phyloP scores from a whole-genome alignment of 2,113 vertebrate species.

The Carettochelys insculpta region DNA sequence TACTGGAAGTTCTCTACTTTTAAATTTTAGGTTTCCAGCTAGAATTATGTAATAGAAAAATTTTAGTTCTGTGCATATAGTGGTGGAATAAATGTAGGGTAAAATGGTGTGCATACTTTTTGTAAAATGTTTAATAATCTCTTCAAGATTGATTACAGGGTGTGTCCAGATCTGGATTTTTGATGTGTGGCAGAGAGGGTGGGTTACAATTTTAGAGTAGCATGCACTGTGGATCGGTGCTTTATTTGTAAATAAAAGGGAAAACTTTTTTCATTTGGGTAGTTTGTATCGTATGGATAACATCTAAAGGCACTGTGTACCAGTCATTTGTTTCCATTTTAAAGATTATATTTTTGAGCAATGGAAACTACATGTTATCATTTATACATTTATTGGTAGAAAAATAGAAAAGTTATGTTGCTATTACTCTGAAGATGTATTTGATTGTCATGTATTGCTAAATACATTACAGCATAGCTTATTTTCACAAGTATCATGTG shows the following conservation, averaged over 20 bases:
- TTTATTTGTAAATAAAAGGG: slow-evolving; percentile 74
- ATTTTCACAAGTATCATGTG: not conserved
- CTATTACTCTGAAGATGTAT: slow-evolving; percentile 46
- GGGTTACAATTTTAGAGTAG: slow-evolving; percentile 47
- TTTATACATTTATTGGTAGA: slow-evolving; percentile 60
- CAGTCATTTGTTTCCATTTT: slow-evolving; percentile 67
- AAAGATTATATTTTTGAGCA: slow-evolving; percentile 77
- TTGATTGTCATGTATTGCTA: slow-evolving; percentile 29
- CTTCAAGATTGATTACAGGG: slow-evolving; percentile 41
- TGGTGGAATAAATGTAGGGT: slow-evolving; percentile 27
- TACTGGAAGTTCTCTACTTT: not conserved
- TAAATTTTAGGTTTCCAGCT: not conserved
- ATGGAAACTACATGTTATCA: slow-evolving; percentile 65
- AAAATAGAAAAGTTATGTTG: slow-evolving; percentile 44
- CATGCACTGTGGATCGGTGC: slow-evolving; percentile 76
- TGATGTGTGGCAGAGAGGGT: slow-evolving; percentile 47
- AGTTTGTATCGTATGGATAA: slow-evolving; percentile 72
- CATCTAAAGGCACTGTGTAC: slow-evolving; percentile 67
- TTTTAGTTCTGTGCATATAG: slow-evolving; percentile 46
- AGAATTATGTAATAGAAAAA: slow-evolving; percentile 13
- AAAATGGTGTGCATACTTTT: slow-evolving; percentile 18
- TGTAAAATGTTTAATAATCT: not conserved
- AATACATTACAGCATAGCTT: not conserved
- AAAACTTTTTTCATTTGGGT: slow-evolving; percentile 57
- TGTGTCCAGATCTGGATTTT: slow-evolving; percentile 34